These are phyloP conservation scores for Petaurus breviceps DNA, from an alignment of 2,113 vertebrate genomes.

Conservation along the genomic window DNA sequence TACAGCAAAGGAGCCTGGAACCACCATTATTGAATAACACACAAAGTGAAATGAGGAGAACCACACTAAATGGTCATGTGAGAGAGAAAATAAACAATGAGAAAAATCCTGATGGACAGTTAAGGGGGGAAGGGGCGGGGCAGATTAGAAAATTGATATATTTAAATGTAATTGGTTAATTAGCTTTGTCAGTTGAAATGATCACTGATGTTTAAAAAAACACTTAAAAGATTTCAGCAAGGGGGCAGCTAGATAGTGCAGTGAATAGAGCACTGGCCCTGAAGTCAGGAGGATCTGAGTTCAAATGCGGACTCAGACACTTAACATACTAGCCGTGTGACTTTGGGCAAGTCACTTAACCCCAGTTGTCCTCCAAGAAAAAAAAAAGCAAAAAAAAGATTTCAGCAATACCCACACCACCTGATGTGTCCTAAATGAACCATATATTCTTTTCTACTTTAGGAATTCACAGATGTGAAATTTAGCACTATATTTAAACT, in stretches of 20 bases:
- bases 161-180: not conserved
- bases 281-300: too few relatives aligned
- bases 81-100: not conserved
- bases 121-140: too few relatives aligned
- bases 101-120: not conserved
- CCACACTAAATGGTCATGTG: not conserved
- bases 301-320: too few relatives aligned
- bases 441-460: not conserved
- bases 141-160: not conserved
- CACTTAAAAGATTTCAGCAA: not conserved
- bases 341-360: too few relatives aligned
- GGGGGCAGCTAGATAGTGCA: too few relatives aligned
- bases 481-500: not conserved
- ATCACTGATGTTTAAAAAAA: not conserved
- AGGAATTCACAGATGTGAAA: not conserved
- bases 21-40: not conserved
- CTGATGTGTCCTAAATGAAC: not conserved
- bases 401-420: not conserved
- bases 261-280: too few relatives aligned
- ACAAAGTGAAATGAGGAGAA: not conserved
- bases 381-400: not conserved
- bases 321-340: too few relatives aligned
- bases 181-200: not conserved
- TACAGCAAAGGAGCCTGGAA: not conserved
- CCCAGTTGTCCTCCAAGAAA: too few relatives aligned